phyloP scores from a whole-genome alignment of 2,888 invertebrate species.

The Portevinia maculata region DNA sequence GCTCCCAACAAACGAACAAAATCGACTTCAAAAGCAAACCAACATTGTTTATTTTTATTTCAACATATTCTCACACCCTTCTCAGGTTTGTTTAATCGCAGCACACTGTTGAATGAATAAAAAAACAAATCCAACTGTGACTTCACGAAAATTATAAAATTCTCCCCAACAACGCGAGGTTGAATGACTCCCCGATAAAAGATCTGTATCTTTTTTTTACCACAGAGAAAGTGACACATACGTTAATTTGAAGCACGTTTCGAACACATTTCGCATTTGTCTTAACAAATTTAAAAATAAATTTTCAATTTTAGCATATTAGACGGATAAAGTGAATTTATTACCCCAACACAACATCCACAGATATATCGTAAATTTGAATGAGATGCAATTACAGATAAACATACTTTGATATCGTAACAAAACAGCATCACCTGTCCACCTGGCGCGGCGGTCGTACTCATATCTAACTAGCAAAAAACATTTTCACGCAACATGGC shows the following conservation, averaged over 20 bases:
- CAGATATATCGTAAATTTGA: conserved; percentile 47
- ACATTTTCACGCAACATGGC: conserved; percentile 41
- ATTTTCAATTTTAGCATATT: conserved; percentile 36
- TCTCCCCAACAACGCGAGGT: conserved; percentile 37
- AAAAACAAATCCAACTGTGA: conserved; percentile 8
- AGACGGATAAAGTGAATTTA: conserved; percentile 51
- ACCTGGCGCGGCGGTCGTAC: not conserved
- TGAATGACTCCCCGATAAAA: conserved; percentile 55
- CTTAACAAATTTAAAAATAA: conserved; percentile 6
- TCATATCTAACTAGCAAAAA: conserved; percentile 5
- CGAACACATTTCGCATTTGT: conserved; percentile 31
- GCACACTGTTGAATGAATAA: conserved; percentile 6
- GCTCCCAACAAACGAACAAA: conserved; percentile 13
- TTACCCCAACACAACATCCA: conserved; percentile 30
- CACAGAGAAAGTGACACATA: conserved; percentile 54
- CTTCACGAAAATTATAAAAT: conserved; percentile 20
- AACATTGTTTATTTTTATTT: conserved; percentile 57
- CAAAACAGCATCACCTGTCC: conserved; percentile 43
- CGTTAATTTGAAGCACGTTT: conserved; percentile 39
- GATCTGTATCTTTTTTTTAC: conserved; percentile 9
- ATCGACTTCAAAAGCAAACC: conserved; percentile 11
- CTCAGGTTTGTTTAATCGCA: conserved; percentile 36
- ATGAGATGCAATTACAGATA: conserved; percentile 35
- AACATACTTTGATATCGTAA: conserved; percentile 14
- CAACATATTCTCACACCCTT: conserved; percentile 65